A percentile compares a stretch with the other conserved stretches of the same genome.
Evolutionary conservation across 1,140 invertebrate genomes (phyloP).

Genomic region (Drosophila triauraria): DNA sequence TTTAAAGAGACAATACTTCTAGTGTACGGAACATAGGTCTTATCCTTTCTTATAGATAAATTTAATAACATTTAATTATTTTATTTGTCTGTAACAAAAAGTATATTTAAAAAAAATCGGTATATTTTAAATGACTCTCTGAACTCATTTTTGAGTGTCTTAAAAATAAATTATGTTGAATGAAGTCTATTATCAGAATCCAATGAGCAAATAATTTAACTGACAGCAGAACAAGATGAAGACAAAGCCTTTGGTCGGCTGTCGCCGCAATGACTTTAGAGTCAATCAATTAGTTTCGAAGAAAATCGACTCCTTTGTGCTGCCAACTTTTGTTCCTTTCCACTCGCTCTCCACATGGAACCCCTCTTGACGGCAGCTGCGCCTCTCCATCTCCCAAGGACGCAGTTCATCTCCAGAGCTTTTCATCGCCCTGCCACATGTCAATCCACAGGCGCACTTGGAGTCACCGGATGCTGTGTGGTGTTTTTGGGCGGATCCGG

Average conservation of each 20-base stretch:
- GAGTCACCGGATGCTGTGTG: slow-evolving; percentile 44
- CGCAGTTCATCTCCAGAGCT: slow-evolving; percentile 22
- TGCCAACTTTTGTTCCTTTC: slow-evolving; percentile 29
- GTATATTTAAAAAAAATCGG: no score
- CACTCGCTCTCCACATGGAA: slow-evolving; percentile 40
- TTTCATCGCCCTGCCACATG: slow-evolving; percentile 63
- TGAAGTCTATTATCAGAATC: slow-evolving; percentile 2
- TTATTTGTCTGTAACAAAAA: no score
- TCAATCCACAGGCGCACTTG: slow-evolving; percentile 67
- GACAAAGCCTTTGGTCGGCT: slow-evolving; percentile 20
- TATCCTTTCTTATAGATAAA: no score
- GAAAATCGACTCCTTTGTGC: slow-evolving; percentile 37
- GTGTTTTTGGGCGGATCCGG: slow-evolving; percentile 51
- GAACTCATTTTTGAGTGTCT: not conserved
- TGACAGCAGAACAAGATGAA: not conserved
- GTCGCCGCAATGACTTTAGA: slow-evolving; percentile 27
- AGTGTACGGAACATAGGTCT: no score
- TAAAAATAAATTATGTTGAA: not conserved
- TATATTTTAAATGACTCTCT: not conserved
- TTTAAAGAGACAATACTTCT: no score
- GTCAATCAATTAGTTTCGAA: slow-evolving; percentile 28
- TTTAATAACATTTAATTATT: no score
- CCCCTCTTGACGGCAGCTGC: slow-evolving; percentile 49
- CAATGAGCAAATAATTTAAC: slow-evolving; percentile 15
- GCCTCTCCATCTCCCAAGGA: slow-evolving; percentile 30